phyloP scores from a whole-genome alignment of 2,113 vertebrate species.

The Lota lota region DNA sequence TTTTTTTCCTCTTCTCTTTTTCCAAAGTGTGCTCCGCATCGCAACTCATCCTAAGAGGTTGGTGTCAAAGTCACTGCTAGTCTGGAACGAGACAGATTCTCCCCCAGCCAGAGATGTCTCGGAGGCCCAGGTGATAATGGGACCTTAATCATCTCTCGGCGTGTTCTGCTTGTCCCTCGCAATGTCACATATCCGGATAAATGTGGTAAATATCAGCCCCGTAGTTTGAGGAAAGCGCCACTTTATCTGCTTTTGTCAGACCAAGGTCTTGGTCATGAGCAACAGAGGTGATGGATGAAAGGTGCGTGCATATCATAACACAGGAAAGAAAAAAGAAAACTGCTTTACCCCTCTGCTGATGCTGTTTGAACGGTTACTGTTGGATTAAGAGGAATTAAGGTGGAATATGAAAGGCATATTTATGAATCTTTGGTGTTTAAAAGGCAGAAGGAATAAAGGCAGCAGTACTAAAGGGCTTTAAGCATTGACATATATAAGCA shows the following conservation, averaged over 20 bases:
- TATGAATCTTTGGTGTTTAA: conserved; percentile 64
- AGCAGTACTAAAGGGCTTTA: too few relatives aligned
- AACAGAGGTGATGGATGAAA: conserved; percentile 68
- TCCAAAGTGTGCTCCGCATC: conserved; percentile 30
- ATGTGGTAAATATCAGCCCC: conserved; percentile 65
- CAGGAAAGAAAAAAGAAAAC: conserved; percentile 53
- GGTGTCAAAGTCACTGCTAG: conserved; percentile 72
- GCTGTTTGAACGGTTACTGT: conserved; percentile 69
- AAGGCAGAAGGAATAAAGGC: too few relatives aligned
- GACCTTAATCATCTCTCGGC: conserved; percentile 65
- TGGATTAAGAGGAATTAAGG: conserved; percentile 75
- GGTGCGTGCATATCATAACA: conserved; percentile 52
- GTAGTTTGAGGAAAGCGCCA: conserved; percentile 57
- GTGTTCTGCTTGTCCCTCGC: conserved; percentile 75
- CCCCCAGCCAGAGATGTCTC: conserved; percentile 71
- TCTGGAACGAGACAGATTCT: conserved; percentile 67
- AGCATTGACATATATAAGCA: too few relatives aligned
- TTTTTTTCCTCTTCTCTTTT: conserved; percentile 10
- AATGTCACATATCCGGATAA: conserved; percentile 73
- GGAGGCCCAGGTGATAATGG: conserved; percentile 72
- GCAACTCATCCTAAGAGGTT: conserved; percentile 57
- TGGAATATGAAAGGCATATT: conserved; percentile 64
- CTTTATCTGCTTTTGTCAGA: conserved; percentile 73
- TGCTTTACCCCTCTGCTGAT: conserved; percentile 72
- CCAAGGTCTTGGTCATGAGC: conserved; percentile 66